Percentiles rank a stretch among this genome's conserved stretches.
Evolutionary conservation across 2,113 vertebrate genomes (phyloP).

Genomic region (Oncorhynchus keta): DNA sequence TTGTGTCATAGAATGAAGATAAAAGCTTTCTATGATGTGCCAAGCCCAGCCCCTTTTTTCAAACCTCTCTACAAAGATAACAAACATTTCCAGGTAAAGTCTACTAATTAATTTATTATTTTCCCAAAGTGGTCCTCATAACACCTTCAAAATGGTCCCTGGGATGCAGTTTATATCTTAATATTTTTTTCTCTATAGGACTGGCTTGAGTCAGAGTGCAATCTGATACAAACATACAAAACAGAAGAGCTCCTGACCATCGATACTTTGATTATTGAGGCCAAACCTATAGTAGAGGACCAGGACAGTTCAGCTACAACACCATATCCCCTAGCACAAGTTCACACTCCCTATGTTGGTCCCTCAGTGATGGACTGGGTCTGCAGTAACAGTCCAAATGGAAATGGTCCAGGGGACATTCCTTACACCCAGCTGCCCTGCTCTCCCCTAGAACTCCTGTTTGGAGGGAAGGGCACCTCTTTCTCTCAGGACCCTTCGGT

Average conservation of each 20-base stretch:
- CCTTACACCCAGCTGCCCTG: slow-evolving; percentile 51
- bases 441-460: background rate
- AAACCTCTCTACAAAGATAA: background rate
- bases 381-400: background rate
- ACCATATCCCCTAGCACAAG: background rate
- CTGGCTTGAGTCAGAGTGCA: background rate
- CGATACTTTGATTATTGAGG: background rate
- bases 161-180: background rate
- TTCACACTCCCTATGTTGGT: background rate
- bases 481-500: slow-evolving; percentile 10
- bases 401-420: background rate
- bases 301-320: background rate
- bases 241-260: background rate
- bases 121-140: background rate
- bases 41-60: background rate
- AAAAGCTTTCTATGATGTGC: background rate
- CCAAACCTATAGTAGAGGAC: background rate
- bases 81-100: background rate
- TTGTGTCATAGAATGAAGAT: background rate
- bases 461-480: background rate
- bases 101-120: background rate
- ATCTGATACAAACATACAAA: background rate
- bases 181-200: background rate
- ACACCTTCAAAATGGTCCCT: background rate
- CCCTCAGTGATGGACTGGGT: background rate